Percentiles rank a stretch among this genome's conserved stretches.
These are phyloP conservation scores for Gisinianus flammeolus DNA, from an alignment of 2,888 invertebrate species.

Conservation along the genomic window DNA sequence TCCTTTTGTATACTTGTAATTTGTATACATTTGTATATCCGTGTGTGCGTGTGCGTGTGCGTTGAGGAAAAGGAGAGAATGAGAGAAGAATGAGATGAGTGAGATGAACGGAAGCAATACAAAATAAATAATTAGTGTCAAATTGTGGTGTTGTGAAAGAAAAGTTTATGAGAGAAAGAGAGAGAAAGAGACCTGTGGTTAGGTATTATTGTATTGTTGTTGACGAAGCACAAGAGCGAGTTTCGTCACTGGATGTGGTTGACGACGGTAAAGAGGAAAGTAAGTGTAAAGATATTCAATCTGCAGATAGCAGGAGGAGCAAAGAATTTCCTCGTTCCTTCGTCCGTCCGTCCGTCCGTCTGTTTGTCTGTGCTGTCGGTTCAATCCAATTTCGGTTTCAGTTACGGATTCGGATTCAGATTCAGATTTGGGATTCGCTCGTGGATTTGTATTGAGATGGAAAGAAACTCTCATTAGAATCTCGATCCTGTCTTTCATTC, in stretches of 20 bases:
- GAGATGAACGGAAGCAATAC: not conserved
- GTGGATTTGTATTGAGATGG: not conserved
- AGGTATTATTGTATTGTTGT: not conserved
- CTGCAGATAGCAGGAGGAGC: too few species aligned
- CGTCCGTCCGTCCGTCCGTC: not conserved
- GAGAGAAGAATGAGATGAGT: not conserved
- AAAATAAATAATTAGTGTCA: conserved; percentile 1
- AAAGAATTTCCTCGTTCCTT: not conserved
- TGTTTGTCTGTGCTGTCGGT: not conserved
- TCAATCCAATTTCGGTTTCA: not conserved
- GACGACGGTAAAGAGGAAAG: not conserved
- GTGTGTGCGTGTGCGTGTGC: not conserved
- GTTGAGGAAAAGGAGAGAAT: not conserved
- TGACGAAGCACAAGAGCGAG: not conserved
- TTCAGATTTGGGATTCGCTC: not conserved
- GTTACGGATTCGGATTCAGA: not conserved
- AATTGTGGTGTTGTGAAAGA: not conserved
- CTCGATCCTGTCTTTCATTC: too few species aligned
- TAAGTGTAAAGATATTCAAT: not conserved
- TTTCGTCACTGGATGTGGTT: not conserved
- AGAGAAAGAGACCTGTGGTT: not conserved
- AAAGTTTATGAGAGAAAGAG: too few species aligned
- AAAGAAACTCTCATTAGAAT: too few species aligned
- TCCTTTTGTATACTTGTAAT: too few species aligned
- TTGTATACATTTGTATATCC: too few species aligned